phyloP scores from a whole-genome alignment of 2,113 vertebrate genomes.

The Cinclus cinclus region DNA sequence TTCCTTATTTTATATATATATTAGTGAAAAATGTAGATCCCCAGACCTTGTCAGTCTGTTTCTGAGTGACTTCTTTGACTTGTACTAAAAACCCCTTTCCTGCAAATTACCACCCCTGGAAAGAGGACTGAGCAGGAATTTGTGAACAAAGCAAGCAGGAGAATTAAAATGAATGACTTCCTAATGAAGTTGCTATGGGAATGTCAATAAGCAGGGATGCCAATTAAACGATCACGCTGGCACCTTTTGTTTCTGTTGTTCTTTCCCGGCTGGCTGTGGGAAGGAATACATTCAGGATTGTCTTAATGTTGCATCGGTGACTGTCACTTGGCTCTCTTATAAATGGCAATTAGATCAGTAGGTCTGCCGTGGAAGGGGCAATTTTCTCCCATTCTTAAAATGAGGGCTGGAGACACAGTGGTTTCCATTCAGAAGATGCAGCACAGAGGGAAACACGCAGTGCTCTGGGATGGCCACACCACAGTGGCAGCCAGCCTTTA shows the following conservation, averaged over 20 bases:
- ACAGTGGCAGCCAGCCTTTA: neutral
- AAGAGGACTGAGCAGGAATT: neutral
- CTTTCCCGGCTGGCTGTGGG: neutral
- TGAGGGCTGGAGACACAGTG: neutral
- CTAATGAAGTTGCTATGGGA: neutral
- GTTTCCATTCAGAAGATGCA: neutral
- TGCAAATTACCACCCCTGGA: neutral
- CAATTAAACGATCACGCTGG: neutral
- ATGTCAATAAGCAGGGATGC: neutral
- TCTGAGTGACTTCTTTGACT: neutral
- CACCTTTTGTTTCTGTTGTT: constrained; percentile 8
- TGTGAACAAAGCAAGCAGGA: neutral
- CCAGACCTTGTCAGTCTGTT: neutral
- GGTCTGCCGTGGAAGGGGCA: neutral
- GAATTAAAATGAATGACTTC: neutral
- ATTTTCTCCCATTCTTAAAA: neutral
- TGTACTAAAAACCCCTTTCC: neutral
- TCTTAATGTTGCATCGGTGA: neutral
- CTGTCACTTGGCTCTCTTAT: neutral
- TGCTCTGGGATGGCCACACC: constrained; percentile 2
- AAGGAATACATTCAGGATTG: neutral
- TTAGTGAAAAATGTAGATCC: neutral
- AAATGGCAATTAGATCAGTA: neutral
- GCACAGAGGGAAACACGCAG: neutral
- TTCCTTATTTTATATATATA: neutral